phyloP scores from a whole-genome alignment of 1,140 invertebrate species.

The Caenorhabditis briggsae region DNA sequence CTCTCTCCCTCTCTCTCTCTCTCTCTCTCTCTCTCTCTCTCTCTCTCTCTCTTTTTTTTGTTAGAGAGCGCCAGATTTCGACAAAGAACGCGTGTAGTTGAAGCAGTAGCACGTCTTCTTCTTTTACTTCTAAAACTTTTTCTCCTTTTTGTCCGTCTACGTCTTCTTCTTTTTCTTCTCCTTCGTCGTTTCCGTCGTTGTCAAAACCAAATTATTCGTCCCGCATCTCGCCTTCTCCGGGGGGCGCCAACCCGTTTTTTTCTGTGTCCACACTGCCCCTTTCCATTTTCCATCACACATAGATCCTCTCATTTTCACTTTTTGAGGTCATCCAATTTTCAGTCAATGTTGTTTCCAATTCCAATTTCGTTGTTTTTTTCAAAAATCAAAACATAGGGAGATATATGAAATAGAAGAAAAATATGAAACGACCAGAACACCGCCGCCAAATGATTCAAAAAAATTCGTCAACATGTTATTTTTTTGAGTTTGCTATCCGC shows the following conservation, averaged over 20 bases:
- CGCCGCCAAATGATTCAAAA: conserved; percentile 20
- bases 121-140: background rate
- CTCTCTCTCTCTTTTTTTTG: background rate
- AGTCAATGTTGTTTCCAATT: conserved; percentile 1
- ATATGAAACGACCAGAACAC: background rate
- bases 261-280: conserved; percentile 8
- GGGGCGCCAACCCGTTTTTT: conserved; percentile 55
- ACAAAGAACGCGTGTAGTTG: conserved; percentile 3
- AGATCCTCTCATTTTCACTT: conserved; percentile 2
- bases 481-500: conserved; percentile 18
- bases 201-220: conserved; percentile 51
- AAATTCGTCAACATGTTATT: conserved; percentile 41
- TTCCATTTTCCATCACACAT: background rate
- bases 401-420: background rate
- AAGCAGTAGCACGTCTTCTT: conserved; percentile 7
- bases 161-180: conserved; percentile 15
- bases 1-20: no score
- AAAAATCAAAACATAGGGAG: no score
- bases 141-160: conserved; percentile 11
- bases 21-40: no score
- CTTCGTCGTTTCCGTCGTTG: conserved; percentile 30
- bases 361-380: background rate
- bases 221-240: conserved; percentile 51
- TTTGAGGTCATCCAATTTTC: conserved; percentile 43
- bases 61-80: conserved; percentile 19